Evolutionary conservation across 1,140 invertebrate genomes (phyloP), one percentile per base, ranked within the genome.

Genomic region (Drosophila watanabei): DNA sequence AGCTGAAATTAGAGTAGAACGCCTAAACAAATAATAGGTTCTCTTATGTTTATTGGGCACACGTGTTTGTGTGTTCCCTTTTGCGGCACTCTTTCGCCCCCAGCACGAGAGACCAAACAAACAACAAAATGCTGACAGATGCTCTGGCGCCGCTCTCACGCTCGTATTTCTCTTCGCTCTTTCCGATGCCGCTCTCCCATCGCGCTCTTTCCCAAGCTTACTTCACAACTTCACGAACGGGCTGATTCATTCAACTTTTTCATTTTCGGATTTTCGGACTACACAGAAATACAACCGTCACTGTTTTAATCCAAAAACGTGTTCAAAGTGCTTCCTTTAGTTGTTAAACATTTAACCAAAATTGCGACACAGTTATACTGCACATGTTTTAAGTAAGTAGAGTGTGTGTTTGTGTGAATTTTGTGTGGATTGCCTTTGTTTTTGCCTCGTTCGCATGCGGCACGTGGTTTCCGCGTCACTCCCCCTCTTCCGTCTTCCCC

Each of bases 361-460:
- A 56, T 89, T 75, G 78, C 70, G 78, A 88, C 65, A 62, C 46
- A 48, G 58, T 82, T 77, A 48, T 43, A 62, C 71, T 80, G 76
- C 83, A 79, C 86, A 79, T 89, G 86, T 81, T 81, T 79, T 57
- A 89, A 69, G 85, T 89, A 89, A 89, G 85, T 89, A 71, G 32
- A 6, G n/a, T 46, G 37, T 28, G 35, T 66, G 39, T 35, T 43
- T 66, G n/a, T 63, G 30, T 60, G 24, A 24, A 24, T 18, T 11
- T 16, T 63, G 32, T 52, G 46, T 59, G 41, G 41, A 45, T 62
- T 54, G 41, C 24, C 52, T 46, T 66, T 63, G 51, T 69, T 58
- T 54, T 63, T 37, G 28, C 32, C 58, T 48, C 51, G 11, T 68
- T 75, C 41, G 68, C 66, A 62, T 66, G 66, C 59, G 57, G 75